A percentile compares a stretch with the other conserved stretches of the same genome.
These are phyloP conservation scores for Microplitis manilae DNA, from an alignment of 2,888 invertebrate species.

Conservation along the genomic window DNA sequence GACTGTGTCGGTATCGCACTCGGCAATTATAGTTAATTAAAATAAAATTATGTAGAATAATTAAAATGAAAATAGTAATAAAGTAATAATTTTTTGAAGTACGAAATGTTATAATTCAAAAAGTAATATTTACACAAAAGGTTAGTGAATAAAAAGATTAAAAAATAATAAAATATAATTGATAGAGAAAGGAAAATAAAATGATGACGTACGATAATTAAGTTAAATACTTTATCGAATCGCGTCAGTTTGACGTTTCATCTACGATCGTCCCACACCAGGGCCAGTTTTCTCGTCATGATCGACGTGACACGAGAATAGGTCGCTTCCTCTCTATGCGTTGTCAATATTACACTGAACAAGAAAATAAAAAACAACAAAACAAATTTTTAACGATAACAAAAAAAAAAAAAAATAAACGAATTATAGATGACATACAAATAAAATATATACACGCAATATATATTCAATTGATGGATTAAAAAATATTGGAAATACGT, in stretches of 20 bases:
- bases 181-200: slow-evolving; percentile 8
- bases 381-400: background rate
- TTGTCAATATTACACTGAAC: slow-evolving; percentile 24
- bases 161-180: slow-evolving; percentile 5
- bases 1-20: no score
- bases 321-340: background rate
- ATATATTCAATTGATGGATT: slow-evolving; percentile 20
- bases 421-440: slow-evolving; percentile 5
- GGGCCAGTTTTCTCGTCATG: background rate
- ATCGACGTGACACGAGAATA: slow-evolving; percentile 24
- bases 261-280: background rate
- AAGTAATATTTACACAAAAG: background rate
- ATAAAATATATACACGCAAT: slow-evolving; percentile 18
- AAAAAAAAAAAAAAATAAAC: background rate
- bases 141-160: background rate
- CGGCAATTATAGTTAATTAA: no score
- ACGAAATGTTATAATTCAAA: background rate
- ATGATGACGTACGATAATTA: slow-evolving; percentile 11
- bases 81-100: no score
- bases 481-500: slow-evolving; percentile 17
- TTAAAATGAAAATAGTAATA: no score
- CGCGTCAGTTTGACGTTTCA: slow-evolving; percentile 27
- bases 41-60: no score
- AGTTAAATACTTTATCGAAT: slow-evolving; percentile 27
- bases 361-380: background rate